These are phyloP conservation scores for Lithodes maja DNA, from an alignment of 2,888 invertebrate genomes.

Conservation along the genomic window DNA sequence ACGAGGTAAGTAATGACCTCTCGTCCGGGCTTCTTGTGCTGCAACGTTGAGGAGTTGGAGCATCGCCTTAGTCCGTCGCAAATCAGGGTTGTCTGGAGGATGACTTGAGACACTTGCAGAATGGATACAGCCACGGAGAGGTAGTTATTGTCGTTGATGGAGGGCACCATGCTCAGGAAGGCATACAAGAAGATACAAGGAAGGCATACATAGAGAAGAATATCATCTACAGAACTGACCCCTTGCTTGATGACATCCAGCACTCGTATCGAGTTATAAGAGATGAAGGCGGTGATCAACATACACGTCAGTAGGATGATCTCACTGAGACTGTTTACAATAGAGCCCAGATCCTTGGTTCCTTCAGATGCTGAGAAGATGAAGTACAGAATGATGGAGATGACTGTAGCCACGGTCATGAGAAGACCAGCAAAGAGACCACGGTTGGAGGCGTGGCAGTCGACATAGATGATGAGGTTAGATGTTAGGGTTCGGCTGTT, in stretches of 20 bases:
- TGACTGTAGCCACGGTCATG: slow-evolving; percentile 78
- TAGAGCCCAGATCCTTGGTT: slow-evolving; percentile 56
- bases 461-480: slow-evolving; percentile 80
- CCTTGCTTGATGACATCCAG: slow-evolving; percentile 82
- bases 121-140: slow-evolving; percentile 78
- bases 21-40: slow-evolving; percentile 83
- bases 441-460: slow-evolving; percentile 85
- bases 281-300: slow-evolving; percentile 79
- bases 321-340: slow-evolving; percentile 75
- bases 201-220: slow-evolving; percentile 82
- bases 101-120: slow-evolving; percentile 82
- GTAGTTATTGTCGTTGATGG: slow-evolving; percentile 78
- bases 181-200: slow-evolving; percentile 84
- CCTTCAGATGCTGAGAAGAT: slow-evolving; percentile 73
- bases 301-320: slow-evolving; percentile 78
- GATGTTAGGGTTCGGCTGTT: slow-evolving; percentile 71
- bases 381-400: slow-evolving; percentile 80
- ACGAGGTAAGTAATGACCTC: slow-evolving; percentile 85
- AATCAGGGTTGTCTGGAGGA: slow-evolving; percentile 84
- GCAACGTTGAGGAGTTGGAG: slow-evolving; percentile 80
- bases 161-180: slow-evolving; percentile 82
- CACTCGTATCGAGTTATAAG: slow-evolving; percentile 81
- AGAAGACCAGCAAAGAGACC: slow-evolving; percentile 84
- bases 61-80: slow-evolving; percentile 85
- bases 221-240: slow-evolving; percentile 82